These are phyloP conservation scores for Melanerpes formicivorus DNA, from an alignment of 2,113 vertebrate species.

Conservation along the genomic window DNA sequence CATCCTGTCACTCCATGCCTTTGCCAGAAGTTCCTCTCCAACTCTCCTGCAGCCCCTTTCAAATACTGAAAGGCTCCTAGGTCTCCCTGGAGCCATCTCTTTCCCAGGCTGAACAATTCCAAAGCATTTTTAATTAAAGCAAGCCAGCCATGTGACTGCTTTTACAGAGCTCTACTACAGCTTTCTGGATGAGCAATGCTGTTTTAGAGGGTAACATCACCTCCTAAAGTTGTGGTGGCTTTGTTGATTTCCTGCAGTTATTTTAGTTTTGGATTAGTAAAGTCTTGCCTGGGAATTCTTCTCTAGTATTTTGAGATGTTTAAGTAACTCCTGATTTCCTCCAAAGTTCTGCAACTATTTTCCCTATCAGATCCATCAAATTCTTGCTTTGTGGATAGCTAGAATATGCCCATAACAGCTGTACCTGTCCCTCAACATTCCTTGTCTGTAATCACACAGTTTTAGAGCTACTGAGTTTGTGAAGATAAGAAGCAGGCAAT, in stretches of 20 bases:
- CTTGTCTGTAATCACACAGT: neutral
- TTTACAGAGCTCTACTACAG: neutral
- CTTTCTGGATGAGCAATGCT: neutral
- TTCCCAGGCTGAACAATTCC: too few relatives aligned
- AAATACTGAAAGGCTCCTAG: too few relatives aligned
- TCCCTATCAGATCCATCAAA: conserved; percentile 25
- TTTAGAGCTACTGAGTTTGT: neutral
- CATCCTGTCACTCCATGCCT: too few relatives aligned
- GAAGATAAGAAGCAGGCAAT: neutral
- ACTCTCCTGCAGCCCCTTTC: too few relatives aligned
- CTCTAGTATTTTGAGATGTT: neutral
- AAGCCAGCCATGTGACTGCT: neutral
- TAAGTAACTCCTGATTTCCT: neutral
- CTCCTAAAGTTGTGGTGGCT: neutral
- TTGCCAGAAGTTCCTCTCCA: too few relatives aligned
- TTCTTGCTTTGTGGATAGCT: neutral
- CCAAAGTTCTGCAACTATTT: neutral
- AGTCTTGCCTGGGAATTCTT: neutral
- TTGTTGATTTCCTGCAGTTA: neutral
- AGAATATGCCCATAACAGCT: neutral
- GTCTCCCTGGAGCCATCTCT: too few relatives aligned
- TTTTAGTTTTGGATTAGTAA: neutral
- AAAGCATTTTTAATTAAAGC: neutral
- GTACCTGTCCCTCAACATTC: conserved; percentile 50
- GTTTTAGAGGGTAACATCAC: neutral